Conservation (phyloP, 2,797 vertebrate genomes). For the Pygocentrus nattereri region DNA sequence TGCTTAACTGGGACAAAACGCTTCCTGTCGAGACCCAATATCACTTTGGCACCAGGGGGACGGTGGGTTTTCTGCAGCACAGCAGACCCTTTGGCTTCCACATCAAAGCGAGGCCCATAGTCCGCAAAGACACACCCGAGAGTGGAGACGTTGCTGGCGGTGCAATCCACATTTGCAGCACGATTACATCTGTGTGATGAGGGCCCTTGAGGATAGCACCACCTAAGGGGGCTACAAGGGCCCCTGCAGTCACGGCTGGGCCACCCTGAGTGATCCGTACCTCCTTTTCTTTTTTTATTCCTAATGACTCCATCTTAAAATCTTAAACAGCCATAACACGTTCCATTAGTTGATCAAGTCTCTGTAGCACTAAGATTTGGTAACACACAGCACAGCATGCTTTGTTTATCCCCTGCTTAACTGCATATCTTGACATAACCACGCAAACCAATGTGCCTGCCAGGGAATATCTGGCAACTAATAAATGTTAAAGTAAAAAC, state of each 20-base stretch:
- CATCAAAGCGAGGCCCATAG: slow-evolving; percentile 58
- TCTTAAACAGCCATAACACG: slow-evolving; percentile 15
- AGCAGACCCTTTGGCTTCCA: slow-evolving; percentile 49
- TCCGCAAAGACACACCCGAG: slow-evolving; percentile 40
- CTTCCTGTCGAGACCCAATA: slow-evolving; percentile 47
- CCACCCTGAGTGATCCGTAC: slow-evolving; percentile 21
- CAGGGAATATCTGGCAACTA: neutral
- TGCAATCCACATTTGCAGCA: slow-evolving; percentile 37
- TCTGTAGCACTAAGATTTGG: slow-evolving; percentile 1
- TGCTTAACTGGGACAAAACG: slow-evolving; percentile 53
- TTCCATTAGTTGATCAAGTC: slow-evolving; percentile 32
- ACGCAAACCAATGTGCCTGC: neutral
- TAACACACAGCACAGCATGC: neutral
- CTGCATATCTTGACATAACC: neutral
- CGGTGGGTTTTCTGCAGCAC: slow-evolving; percentile 39
- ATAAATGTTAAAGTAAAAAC: neutral
- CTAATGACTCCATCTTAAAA: slow-evolving; percentile 20
- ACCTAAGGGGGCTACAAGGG: slow-evolving; percentile 26
- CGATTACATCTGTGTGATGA: slow-evolving; percentile 45
- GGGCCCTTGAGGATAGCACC: slow-evolving; percentile 32
- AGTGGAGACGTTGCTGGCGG: slow-evolving; percentile 21
- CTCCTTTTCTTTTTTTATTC: slow-evolving; percentile 1
- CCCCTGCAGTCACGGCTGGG: slow-evolving; percentile 38
- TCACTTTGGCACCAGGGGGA: slow-evolving; percentile 35
- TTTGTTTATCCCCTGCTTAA: neutral